Base-by-base conservation (phyloP, 2,888 invertebrate genomes). In the Holacanthella duospinosa region DNA sequence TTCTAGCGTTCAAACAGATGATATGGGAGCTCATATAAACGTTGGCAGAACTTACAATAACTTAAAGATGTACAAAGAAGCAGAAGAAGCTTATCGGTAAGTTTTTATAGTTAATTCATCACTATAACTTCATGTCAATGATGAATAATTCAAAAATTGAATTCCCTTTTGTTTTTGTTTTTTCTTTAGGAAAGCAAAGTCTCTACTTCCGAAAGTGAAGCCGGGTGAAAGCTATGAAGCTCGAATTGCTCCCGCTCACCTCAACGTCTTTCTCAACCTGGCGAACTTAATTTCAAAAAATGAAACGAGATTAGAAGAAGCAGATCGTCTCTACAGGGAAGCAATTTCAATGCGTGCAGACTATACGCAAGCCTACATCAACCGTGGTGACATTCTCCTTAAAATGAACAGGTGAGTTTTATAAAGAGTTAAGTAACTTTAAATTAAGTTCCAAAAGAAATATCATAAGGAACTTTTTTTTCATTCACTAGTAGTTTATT, bases 321-420 rank as follows among this genome's bases (percentile, higher is more conserved):
- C 96, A 0, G 95, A 96, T 78, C 83, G 90, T 82, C 78, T 95
- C 57, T 93, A 95, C 75, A 82, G 93, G 65, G 94, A 94, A 78
- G 96, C 95, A 16, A 95, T 96, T 71, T 93, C 93, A 76, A 96
- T 96, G 96, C 82, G 96, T 70, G 87, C 94, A 1, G 95, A 96
- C 80, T 94, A 94, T 77, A 86, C 92, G 0, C 90, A 93, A 77
- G 96, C 95, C 9, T 96, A 96, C 77, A 96, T 96, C 72, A 96
- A 96, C 80, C 85, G 95, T 63, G 96, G 95, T 0, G 95, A 96
- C 79, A 90, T 96, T 75, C 82, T 95, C 70, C 91, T 96, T 77
- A 94, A 93, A 79, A 80, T 95, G 74, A 94, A 94, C 79, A 86
- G 77, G 79, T 79, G 71, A 61, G 70, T 61, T 21, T 25, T 26